These are phyloP conservation scores for Acropora yongei DNA, from an alignment of 64 coral and sea anemone species.

Conservation along the genomic window DNA sequence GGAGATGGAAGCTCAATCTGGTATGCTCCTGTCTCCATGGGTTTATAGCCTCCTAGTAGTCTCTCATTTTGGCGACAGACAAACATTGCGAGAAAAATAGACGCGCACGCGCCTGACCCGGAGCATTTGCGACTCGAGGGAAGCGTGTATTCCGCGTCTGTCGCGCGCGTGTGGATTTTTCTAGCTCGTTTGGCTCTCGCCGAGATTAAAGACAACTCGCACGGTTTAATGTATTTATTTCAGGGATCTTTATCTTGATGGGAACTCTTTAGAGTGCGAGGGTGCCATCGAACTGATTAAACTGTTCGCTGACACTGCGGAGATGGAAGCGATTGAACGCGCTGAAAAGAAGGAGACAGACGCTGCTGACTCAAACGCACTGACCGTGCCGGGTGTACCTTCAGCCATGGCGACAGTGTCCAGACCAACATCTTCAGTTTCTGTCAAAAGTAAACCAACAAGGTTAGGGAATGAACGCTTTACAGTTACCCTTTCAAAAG, in stretches of 20 bases:
- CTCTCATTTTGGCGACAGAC: too few relatives aligned
- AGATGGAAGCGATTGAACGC: conserved; percentile 97
- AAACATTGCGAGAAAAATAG: too few relatives aligned
- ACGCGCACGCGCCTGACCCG: too few relatives aligned
- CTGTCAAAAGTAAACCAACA: conserved; percentile 58
- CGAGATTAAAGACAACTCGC: too few relatives aligned
- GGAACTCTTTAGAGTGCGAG: conserved; percentile 89
- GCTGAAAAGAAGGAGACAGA: conserved; percentile 7
- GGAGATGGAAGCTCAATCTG: too few relatives aligned
- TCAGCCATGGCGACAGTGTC: conserved; percentile 68
- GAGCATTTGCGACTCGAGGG: too few relatives aligned
- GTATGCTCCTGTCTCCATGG: too few relatives aligned
- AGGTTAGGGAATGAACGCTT: background rate
- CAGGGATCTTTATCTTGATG: conserved; percentile 98
- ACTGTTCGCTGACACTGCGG: conserved; percentile 93
- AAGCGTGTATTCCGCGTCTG: too few relatives aligned
- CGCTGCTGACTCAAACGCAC: conserved; percentile 4
- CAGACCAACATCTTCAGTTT: conserved; percentile 60
- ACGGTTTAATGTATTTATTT: background rate
- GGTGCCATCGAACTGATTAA: conserved; percentile 90
- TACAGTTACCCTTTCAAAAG: background rate
- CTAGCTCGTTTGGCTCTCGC: too few relatives aligned
- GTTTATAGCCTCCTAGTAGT: too few relatives aligned
- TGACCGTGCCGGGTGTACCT: conserved; percentile 31
- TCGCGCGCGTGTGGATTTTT: too few relatives aligned